Evolutionary conservation across 2,797 vertebrate genomes (phyloP).

Genomic region (Pelodytes ibericus): DNA sequence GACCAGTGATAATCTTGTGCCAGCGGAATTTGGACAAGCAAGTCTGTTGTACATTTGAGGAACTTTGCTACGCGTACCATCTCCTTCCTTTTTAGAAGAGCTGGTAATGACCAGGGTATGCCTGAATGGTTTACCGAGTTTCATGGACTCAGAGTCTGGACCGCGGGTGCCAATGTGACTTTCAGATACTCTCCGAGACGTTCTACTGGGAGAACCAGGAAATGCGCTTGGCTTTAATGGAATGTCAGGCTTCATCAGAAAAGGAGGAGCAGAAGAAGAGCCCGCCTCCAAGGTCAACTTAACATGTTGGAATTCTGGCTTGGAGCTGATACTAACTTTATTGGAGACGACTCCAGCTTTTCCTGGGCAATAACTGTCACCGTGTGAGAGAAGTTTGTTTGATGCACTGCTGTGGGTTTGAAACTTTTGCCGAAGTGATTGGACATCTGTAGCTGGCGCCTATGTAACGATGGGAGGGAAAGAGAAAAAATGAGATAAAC

Average conservation of each 20-base stretch:
- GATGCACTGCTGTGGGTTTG: conserved; percentile 71
- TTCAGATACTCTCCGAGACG: background rate
- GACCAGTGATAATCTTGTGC: no score
- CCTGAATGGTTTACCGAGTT: background rate
- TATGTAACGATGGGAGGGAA: conserved; percentile 51
- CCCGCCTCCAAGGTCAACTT: background rate
- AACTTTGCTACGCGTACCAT: background rate
- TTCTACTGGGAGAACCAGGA: no score
- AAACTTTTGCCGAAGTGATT: conserved; percentile 87
- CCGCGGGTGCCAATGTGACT: background rate
- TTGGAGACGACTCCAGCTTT: background rate
- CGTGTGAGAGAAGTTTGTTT: conserved; percentile 26
- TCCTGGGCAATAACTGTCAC: no score
- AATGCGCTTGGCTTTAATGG: background rate
- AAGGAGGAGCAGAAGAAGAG: background rate
- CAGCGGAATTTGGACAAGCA: background rate
- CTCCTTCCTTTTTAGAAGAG: background rate
- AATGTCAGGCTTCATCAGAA: conserved; percentile 2
- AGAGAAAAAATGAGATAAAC: no score
- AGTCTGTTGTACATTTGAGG: conserved; percentile 7
- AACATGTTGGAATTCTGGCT: background rate
- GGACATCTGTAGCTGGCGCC: conserved; percentile 79
- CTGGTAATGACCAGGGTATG: background rate
- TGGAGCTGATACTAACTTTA: background rate
- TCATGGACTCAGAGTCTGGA: background rate